Base-by-base conservation (phyloP, 2,797 vertebrate genomes). In the Danio jaintianensis region DNA sequence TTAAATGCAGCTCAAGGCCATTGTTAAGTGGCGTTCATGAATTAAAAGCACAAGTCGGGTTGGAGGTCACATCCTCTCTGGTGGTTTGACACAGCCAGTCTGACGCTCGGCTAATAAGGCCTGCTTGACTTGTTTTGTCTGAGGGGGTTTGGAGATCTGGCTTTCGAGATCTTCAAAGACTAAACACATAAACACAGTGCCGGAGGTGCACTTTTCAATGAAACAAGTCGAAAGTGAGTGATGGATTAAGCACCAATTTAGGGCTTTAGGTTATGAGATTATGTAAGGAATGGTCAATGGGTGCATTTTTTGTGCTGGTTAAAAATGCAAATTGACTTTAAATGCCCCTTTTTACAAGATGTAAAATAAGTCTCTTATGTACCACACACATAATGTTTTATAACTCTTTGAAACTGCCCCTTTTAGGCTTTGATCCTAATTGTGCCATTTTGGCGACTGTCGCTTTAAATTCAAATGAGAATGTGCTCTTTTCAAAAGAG, bases 11-110 rank as follows among this genome's bases (percentile, higher is more conserved):
- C 87, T 77, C 50, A 71, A 79, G 85, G 87, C 84, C 80, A 83
- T 74, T 55, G 69, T 79, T 80, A 72, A 83, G 53, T 85, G 62
- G 53, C 55, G 64, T 74, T 83, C 74, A 80, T 85, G 82, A 86
- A 86, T 86, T 79, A 85, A 82, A 84, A 85, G 82, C 81, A 67
- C 84, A 84, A 81, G 82, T 61, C 29, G 20, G 78, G 83, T 80
- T 78, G 81, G 56, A 78, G 85, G 77, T 86, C 82, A 75, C 47
- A 75, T 83, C 85, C 75, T 86, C 80, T 78, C 76, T 70, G 79
- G 78, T 84, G 82, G 83, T 80, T 82, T 78, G 80, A 85, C 79
- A 76, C 74, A 84, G 84, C 76, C 86, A 78, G 86, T 40, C 83
- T 80, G 84, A 87, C 62, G 82, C 81, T 83, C 77, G 4, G 45